phyloP scores from a whole-genome alignment of 2,888 invertebrate genomes.

The Globia sparganii region DNA sequence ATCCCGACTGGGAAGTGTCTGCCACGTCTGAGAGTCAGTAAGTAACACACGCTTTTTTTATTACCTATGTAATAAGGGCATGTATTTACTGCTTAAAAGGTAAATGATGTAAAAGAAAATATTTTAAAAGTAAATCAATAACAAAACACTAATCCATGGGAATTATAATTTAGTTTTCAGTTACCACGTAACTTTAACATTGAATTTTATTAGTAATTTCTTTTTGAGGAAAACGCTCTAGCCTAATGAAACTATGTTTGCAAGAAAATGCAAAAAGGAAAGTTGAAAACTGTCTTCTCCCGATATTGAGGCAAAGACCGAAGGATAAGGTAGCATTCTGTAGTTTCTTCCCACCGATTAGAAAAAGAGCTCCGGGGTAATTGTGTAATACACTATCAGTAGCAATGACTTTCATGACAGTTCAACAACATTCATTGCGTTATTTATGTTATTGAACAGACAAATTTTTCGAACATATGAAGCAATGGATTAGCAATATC shows the following conservation, averaged over 20 bases:
- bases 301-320: neutral
- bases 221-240: neutral
- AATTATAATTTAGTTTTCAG: no score
- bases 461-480: no score
- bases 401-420: no score
- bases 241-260: neutral
- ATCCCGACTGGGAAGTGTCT: conserved; percentile 96
- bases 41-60: neutral
- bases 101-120: no score
- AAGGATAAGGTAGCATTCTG: neutral
- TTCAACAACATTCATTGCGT: no score
- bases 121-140: no score
- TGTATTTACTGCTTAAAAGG: no score
- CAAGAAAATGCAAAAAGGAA: neutral
- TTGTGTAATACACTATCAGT: no score
- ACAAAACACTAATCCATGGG: no score
- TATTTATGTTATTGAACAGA: no score
- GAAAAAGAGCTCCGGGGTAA: neutral
- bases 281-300: neutral
- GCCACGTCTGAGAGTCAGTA: conserved; percentile 96
- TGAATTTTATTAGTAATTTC: neutral
- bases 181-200: neutral
- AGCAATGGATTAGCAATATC: no score
- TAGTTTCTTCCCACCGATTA: neutral
- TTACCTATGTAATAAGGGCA: no score